Percentiles rank a stretch among this genome's conserved stretches.
These are phyloP conservation scores for Macquaria australasica DNA, from an alignment of 2,113 vertebrate genomes.

Conservation along the genomic window DNA sequence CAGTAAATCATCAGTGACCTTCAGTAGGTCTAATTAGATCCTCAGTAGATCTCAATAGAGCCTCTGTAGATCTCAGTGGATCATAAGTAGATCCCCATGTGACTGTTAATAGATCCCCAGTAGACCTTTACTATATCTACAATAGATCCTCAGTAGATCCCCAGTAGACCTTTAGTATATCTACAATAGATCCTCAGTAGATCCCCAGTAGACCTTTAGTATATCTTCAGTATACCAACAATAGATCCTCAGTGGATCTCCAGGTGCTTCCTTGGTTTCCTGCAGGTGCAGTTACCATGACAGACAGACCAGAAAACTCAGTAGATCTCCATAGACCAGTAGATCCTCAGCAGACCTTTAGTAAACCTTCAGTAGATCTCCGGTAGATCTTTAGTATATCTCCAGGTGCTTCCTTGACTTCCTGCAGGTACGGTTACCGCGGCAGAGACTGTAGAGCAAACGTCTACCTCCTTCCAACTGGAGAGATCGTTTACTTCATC, in stretches of 20 bases:
- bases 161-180: no score
- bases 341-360: background rate
- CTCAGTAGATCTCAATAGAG: no score
- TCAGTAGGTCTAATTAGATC: no score
- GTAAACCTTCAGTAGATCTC: background rate
- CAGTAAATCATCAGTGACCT: no score
- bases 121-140: no score
- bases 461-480: slow-evolving; percentile 95
- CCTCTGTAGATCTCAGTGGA: no score
- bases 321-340: background rate
- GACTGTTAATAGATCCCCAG: no score
- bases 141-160: background rate
- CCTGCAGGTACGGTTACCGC: slow-evolving; percentile 92
- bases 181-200: no score
- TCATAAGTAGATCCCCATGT: no score
- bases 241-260: background rate
- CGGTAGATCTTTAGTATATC: background rate
- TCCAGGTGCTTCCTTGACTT: slow-evolving; percentile 63
- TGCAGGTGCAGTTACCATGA: no score
- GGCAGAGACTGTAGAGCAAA: slow-evolving; percentile 97
- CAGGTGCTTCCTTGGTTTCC: no score
- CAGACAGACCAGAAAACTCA: background rate
- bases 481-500: slow-evolving; percentile 97
- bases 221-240: background rate
- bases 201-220: background rate